Conservation (phyloP, 2,797 vertebrate species). For the Enteromius mattozi region DNA sequence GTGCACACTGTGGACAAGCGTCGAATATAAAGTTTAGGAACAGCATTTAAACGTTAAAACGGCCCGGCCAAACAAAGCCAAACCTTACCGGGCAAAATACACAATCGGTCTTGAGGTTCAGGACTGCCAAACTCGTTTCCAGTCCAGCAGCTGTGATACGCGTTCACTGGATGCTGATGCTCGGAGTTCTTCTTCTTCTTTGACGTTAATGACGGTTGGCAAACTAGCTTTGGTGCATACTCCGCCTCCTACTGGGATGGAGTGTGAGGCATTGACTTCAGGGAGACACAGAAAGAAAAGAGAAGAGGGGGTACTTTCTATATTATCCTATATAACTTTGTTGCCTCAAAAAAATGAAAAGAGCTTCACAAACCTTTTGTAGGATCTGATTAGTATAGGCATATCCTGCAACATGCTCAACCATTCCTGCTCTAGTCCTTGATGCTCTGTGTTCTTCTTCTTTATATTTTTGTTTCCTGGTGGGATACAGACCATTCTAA, state of each 20-base stretch:
- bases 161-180: neutral
- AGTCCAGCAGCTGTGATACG: neutral
- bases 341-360: no score
- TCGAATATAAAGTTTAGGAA: neutral
- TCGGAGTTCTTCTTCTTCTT: neutral
- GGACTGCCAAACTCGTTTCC: neutral
- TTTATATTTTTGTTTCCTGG: neutral
- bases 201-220: neutral
- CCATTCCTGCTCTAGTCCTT: no score
- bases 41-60: neutral
- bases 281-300: no score
- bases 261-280: neutral
- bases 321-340: no score
- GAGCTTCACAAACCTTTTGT: no score
- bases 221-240: neutral
- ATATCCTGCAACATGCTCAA: no score
- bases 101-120: conserved; percentile 4
- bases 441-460: neutral
- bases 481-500: neutral
- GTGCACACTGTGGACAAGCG: neutral
- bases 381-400: no score
- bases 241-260: neutral
- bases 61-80: neutral
- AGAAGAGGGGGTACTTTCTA: no score
- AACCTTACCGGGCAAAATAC: conserved; percentile 21